Conservation (phyloP, 2,888 invertebrate genomes). For the Andrena flavipes region DNA sequence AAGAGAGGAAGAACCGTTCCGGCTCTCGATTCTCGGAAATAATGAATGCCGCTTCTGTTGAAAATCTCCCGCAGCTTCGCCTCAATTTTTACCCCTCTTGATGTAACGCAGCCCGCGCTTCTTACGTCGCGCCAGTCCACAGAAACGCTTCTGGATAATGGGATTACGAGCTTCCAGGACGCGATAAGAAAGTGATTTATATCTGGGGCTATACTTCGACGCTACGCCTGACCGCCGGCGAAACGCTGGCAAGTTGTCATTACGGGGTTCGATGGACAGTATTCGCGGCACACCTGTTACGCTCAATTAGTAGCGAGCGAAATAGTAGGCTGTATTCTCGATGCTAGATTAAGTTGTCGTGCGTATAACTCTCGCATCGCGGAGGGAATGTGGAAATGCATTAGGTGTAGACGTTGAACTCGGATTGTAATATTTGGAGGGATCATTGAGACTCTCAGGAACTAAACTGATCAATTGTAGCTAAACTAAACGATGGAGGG, state of each 20-base stretch:
- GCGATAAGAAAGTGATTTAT: neutral
- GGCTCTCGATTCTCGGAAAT: conserved; percentile 77
- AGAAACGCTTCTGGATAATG: conserved; percentile 27
- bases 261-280: too few relatives aligned
- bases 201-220: neutral
- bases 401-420: too few relatives aligned
- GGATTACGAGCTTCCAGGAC: conserved; percentile 29
- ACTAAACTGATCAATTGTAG: too few relatives aligned
- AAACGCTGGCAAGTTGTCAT: neutral
- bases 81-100: conserved; percentile 60
- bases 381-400: too few relatives aligned
- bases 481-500: too few relatives aligned
- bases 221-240: neutral
- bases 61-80: conserved; percentile 71
- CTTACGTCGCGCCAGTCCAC: conserved; percentile 12
- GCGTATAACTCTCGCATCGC: too few relatives aligned
- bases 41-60: conserved; percentile 81
- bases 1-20: conserved; percentile 49
- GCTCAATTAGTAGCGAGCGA: too few relatives aligned
- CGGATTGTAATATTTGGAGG: too few relatives aligned
- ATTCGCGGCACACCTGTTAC: too few relatives aligned
- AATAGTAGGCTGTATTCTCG: too few relatives aligned
- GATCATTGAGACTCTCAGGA: too few relatives aligned
- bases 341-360: too few relatives aligned
- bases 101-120: conserved; percentile 40